These are phyloP conservation scores for Homalodisca vitripennis DNA, from an alignment of 1,140 invertebrate genomes.

Conservation along the genomic window DNA sequence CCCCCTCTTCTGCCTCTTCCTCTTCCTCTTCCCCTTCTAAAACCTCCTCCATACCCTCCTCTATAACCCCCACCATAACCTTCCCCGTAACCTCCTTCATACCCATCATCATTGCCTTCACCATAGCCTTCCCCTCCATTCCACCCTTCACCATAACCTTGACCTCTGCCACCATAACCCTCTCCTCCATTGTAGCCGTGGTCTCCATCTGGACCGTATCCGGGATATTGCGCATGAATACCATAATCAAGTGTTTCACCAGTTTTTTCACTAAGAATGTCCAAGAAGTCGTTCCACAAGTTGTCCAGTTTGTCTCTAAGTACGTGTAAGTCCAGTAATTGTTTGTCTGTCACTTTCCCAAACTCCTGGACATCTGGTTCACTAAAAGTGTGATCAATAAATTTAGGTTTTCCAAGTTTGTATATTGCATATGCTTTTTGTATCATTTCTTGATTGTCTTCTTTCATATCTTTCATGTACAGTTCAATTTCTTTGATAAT, in stretches of 20 bases:
- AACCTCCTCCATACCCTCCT: not conserved
- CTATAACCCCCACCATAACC: not conserved
- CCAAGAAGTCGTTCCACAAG: not conserved
- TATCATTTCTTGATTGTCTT: slow-evolving; percentile 1
- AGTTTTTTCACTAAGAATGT: slow-evolving; percentile 6
- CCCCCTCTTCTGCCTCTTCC: too few species aligned
- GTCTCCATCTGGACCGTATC: too few species aligned
- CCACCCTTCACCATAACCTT: too few species aligned
- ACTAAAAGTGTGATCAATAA: not conserved
- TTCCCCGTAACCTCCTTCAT: not conserved
- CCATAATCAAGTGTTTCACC: not conserved
- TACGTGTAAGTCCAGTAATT: not conserved
- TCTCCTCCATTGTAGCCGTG: too few species aligned
- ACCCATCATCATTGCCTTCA: not conserved
- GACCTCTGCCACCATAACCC: too few species aligned
- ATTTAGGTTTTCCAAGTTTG: not conserved
- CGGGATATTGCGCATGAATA: too few species aligned
- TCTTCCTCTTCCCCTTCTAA: not conserved
- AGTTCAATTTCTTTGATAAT: not conserved
- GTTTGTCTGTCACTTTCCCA: not conserved
- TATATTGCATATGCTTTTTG: slow-evolving; percentile 5
- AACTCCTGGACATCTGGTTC: not conserved
- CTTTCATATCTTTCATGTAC: not conserved
- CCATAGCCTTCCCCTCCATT: too few species aligned
- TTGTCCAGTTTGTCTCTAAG: not conserved